These are phyloP conservation scores for Hemibagrus guttatus DNA, from an alignment of 2,797 vertebrate species.

Conservation along the genomic window DNA sequence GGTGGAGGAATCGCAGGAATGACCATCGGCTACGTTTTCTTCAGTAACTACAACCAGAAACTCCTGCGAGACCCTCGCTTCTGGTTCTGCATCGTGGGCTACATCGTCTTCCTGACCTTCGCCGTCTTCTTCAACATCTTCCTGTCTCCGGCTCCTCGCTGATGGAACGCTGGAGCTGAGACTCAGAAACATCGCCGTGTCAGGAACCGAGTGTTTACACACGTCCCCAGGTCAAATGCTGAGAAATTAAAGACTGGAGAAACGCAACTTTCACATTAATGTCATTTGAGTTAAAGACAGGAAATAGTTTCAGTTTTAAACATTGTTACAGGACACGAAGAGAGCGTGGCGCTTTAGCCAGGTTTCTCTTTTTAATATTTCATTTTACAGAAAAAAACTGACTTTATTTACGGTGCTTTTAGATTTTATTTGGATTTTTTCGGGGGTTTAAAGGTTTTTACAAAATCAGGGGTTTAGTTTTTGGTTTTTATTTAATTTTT, in stretches of 20 bases:
- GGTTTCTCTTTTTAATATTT: not conserved
- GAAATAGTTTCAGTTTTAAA: not conserved
- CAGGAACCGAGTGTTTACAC: no score
- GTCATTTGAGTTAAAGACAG: not conserved
- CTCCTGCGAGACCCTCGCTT: constrained; percentile 87
- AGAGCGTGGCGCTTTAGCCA: not conserved
- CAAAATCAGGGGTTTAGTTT: not conserved
- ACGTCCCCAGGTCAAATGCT: no score
- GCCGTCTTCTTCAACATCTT: constrained; percentile 87
- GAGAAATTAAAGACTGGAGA: not conserved
- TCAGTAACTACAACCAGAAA: constrained; percentile 83
- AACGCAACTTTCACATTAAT: no score
- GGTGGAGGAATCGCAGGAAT: constrained; percentile 87
- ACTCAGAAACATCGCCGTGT: not conserved
- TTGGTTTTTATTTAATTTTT: not conserved
- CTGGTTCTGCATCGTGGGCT: constrained; percentile 85
- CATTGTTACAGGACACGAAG: not conserved
- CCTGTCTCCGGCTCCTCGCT: constrained; percentile 74
- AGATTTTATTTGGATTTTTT: not conserved
- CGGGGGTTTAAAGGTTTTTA: not conserved
- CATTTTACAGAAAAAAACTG: not conserved
- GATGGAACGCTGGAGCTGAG: not conserved
- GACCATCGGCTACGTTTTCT: constrained; percentile 90
- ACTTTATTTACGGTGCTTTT: not conserved
- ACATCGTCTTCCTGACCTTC: constrained; percentile 76